Base-by-base conservation (phyloP, 2,113 vertebrate species). In the Entomyzon cyanotis region DNA sequence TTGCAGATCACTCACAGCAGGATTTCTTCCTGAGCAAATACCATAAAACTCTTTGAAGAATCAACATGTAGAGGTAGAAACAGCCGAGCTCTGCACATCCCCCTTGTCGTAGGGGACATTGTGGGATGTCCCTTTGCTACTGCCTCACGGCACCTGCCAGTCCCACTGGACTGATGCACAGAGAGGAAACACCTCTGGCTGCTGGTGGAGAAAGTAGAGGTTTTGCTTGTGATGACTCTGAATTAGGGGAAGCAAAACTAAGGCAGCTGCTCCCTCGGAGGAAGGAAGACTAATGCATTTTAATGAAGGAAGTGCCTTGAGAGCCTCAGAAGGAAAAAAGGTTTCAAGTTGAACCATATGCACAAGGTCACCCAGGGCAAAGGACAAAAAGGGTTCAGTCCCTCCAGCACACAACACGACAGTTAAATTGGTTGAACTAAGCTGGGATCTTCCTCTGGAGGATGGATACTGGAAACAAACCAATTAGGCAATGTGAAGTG, bases 71-170 rank as follows among this genome's bases (percentile, higher is more conserved):
- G 39, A 23, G 31, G 28, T 9, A 64, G 77, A 35, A 84, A 35
- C 1, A 1, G 7, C 47, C 0, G 0, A 60, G 42, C 20, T 21
- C 12, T 44, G 9, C 2, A 2, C 30, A 42, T 39, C 37, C 21
- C 4, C 27, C 39, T 24, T 12, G 4, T 35, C 4, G 1, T 2
- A 1, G 0, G 3, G 47, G 55, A 21, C 2, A 0, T 4, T 56
- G 5, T 0, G 2, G 64, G 41, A 42, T 2, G 3, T 56, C 49
- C 30, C 8, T 87, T 84, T 64, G 60, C 23, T 4, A 2, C 30
- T 62, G 15, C 15, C 25, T 49, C 42, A 14, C 13, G 9, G 58
- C 13, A 7, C n/a, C 35, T 53, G 19, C 1, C 1, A 27, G 11
- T 56, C 52, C 39, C 27, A 17, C 55, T 3, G 4, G 10, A 21